Evolutionary conservation across 2,797 vertebrate genomes (phyloP).

Genomic region (Delichon dasypus): DNA sequence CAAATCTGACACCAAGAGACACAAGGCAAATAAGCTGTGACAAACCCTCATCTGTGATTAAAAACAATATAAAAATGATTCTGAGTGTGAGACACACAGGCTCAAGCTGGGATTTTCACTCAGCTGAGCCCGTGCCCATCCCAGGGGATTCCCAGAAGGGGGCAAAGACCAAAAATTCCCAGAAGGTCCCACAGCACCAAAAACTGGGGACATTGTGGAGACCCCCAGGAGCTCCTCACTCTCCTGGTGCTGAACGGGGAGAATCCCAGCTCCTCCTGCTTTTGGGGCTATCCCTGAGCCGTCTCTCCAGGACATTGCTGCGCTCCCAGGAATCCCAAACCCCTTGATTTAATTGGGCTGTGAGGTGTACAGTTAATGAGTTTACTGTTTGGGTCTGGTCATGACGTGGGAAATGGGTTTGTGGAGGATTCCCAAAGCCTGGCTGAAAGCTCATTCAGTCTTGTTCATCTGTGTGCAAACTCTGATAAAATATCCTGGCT

Average conservation of each 20-base stretch:
- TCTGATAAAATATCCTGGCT: too few relatives aligned
- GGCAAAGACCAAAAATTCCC: too few relatives aligned
- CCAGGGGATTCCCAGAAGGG: neutral
- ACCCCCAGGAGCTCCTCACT: neutral
- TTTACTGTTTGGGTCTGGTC: neutral
- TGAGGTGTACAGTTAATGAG: neutral
- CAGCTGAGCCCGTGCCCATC: neutral
- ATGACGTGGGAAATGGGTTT: too few relatives aligned
- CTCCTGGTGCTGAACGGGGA: neutral
- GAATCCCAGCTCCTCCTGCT: neutral
- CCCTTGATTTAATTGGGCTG: neutral
- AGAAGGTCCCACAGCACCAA: too few relatives aligned
- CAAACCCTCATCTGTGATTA: neutral
- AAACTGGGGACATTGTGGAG: rapidly evolving
- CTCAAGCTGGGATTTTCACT: rapidly evolving
- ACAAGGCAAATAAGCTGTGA: neutral
- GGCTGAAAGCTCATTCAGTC: too few relatives aligned
- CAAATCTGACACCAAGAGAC: neutral
- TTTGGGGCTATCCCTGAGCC: neutral
- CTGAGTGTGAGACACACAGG: neutral
- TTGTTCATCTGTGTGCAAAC: too few relatives aligned
- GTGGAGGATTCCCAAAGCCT: too few relatives aligned
- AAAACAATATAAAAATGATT: neutral
- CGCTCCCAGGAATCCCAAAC: neutral
- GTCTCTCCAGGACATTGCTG: too few relatives aligned